These are phyloP conservation scores for Pedicia rivosa DNA, from an alignment of 2,888 invertebrate species.

Conservation along the genomic window DNA sequence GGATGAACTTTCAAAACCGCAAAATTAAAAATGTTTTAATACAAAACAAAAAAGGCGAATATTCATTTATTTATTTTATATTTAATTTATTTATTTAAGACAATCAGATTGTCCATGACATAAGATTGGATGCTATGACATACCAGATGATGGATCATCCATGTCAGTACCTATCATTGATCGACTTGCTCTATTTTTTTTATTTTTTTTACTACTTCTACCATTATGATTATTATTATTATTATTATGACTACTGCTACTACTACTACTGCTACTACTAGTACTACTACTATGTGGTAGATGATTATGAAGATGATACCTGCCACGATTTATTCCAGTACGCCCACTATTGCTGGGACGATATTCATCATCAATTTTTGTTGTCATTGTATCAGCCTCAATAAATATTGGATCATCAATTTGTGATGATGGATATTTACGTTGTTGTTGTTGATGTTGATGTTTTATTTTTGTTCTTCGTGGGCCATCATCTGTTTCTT, in stretches of 20 bases:
- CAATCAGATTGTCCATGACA: slow-evolving; percentile 5
- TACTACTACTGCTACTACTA: background rate
- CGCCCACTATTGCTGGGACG: slow-evolving; percentile 6
- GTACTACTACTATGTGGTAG: background rate
- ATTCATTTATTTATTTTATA: background rate
- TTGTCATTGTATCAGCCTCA: slow-evolving; percentile 4
- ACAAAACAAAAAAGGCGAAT: no score
- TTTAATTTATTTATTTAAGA: slow-evolving; percentile 1
- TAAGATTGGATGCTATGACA: slow-evolving; percentile 9
- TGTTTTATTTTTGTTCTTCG: background rate
- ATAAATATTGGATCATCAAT: slow-evolving; percentile 8
- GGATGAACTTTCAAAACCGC: no score
- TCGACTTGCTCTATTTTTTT: background rate
- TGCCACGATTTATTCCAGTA: slow-evolving; percentile 2
- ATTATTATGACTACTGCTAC: background rate
- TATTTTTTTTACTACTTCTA: background rate
- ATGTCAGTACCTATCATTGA: slow-evolving; percentile 5
- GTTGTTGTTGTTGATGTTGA: background rate
- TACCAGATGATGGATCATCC: slow-evolving; percentile 10
- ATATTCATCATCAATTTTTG: slow-evolving; percentile 7
- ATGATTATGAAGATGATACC: background rate
- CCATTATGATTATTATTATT: background rate
- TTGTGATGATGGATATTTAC: background rate
- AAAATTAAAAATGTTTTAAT: no score
- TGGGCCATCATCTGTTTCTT: background rate